Percentiles rank a stretch among this genome's conserved stretches.
Conservation (phyloP, 2,888 invertebrate species). For the Phrixothrix hirtus region DNA sequence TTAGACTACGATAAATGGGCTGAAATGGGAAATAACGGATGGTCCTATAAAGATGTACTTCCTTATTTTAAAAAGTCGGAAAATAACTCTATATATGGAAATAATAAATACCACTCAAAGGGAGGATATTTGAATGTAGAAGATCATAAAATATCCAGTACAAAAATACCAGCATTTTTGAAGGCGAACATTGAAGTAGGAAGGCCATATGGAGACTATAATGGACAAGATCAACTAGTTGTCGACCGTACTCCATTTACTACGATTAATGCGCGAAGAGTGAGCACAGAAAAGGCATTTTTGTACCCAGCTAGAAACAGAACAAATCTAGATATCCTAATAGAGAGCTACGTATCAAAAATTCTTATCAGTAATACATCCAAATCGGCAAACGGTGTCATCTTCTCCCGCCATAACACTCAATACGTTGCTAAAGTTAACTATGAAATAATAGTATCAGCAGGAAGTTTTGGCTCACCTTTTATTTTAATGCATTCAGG, state of each 20-base stretch:
- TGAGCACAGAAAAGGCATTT: no score
- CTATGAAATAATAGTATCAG: no score
- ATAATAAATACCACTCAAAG: slow-evolving; percentile 6
- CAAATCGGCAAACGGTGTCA: slow-evolving; percentile 61
- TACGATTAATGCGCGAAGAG: slow-evolving; percentile 61
- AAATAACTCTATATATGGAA: slow-evolving; percentile 9
- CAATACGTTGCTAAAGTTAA: slow-evolving; percentile 59
- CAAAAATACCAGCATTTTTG: slow-evolving; percentile 54
- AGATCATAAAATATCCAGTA: slow-evolving; percentile 1
- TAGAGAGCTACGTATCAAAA: slow-evolving; percentile 60
- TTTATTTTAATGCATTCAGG: no score
- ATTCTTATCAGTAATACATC: slow-evolving; percentile 60
- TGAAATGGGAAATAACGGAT: slow-evolving; percentile 66
- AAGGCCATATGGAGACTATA: slow-evolving; percentile 63
- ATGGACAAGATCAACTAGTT: slow-evolving; percentile 63
- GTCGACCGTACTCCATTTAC: slow-evolving; percentile 67
- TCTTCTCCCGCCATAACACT: slow-evolving; percentile 57
- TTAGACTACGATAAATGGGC: slow-evolving; percentile 84
- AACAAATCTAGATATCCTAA: slow-evolving; percentile 62
- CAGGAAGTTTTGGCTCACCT: no score
- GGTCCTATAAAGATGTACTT: slow-evolving; percentile 28
- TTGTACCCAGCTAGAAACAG: slow-evolving; percentile 59
- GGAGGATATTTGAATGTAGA: slow-evolving; percentile 12
- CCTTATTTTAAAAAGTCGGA: slow-evolving; percentile 15
- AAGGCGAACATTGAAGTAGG: slow-evolving; percentile 64